Base-by-base conservation (phyloP, 2,113 vertebrate species). In the Bostrychus sinensis region DNA sequence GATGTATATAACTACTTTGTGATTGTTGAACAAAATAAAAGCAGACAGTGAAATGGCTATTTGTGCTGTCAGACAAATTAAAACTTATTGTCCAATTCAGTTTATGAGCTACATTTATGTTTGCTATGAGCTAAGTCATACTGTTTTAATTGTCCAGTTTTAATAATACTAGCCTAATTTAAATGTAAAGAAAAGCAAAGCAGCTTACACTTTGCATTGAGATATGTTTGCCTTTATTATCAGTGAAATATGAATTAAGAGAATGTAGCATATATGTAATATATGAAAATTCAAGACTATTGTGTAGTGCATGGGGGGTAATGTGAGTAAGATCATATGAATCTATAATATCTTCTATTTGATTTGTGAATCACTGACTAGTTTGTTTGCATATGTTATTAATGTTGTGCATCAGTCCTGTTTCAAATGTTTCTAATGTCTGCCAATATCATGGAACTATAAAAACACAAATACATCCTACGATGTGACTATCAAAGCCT, bases 241-340 rank as follows among this genome's bases (percentile, higher is more conserved):
- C 83, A 89, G 88, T 87, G 80, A 90, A 82, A 81, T 91, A 89
- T 86, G 83, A 90, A 89, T 81, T 87, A 92, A 82, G 85, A 90
- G 88, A 89, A 91, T 90, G 88, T 91, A 91, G 89, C 89, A 91
- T 90, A 90, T 86, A 86, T 86, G 87, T 89, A 88, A 90, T 87
- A 91, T 90, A 91, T 86, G 83, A 87, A 86, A 86, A 87, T 72
- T 68, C 73, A 85, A 84, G 87, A 85, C 78, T 84, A 88, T 90
- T 80, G 82, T 88, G 86, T 86, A 84, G 83, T 90, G 90, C 90
- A 91, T 91, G 89, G 84, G 81, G 78, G 82, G 28, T 78, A 79
- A 78, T 76, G 79, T 83, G 69, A 75, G 75, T 83, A 90, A 82
- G 86, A 80, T 68, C 77, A 83, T 82, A 87, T 82, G 69, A 84